Percentiles rank a stretch among this genome's conserved stretches.
phyloP scores from a whole-genome alignment of 2,888 invertebrate genomes.

The Heterodera filipjevi region DNA sequence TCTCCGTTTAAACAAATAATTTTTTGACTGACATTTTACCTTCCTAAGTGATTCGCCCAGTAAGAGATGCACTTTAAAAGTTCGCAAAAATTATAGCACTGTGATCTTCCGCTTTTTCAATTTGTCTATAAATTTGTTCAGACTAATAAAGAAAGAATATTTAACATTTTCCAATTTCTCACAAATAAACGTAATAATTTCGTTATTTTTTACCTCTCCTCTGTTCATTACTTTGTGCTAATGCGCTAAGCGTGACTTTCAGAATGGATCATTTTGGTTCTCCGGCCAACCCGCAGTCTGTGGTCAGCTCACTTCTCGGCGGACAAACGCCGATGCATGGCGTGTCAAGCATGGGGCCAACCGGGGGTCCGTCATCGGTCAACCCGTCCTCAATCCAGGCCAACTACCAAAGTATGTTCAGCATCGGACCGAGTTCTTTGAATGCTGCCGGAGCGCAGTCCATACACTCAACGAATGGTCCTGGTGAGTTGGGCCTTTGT shows the following conservation, averaged over 20 bases:
- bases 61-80: neutral
- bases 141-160: neutral
- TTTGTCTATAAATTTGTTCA: neutral
- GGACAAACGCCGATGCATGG: conserved; percentile 45
- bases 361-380: conserved; percentile 52
- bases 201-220: neutral
- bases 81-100: neutral
- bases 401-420: conserved; percentile 27
- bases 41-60: no score
- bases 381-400: conserved; percentile 42
- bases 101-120: neutral
- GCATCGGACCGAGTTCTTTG: conserved; percentile 38
- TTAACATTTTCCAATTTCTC: no score
- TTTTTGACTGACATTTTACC: neutral
- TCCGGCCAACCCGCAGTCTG: conserved; percentile 45
- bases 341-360: neutral
- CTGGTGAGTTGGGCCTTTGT: conserved; percentile 34
- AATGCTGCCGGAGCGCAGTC: conserved; percentile 24
- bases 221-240: neutral
- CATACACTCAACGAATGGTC: conserved; percentile 36
- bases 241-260: neutral
- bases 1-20: no score
- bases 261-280: conserved; percentile 43
- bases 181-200: no score
- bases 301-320: conserved; percentile 45